Base-by-base conservation (phyloP, 2,113 vertebrate species). In the Lontra canadensis region DNA sequence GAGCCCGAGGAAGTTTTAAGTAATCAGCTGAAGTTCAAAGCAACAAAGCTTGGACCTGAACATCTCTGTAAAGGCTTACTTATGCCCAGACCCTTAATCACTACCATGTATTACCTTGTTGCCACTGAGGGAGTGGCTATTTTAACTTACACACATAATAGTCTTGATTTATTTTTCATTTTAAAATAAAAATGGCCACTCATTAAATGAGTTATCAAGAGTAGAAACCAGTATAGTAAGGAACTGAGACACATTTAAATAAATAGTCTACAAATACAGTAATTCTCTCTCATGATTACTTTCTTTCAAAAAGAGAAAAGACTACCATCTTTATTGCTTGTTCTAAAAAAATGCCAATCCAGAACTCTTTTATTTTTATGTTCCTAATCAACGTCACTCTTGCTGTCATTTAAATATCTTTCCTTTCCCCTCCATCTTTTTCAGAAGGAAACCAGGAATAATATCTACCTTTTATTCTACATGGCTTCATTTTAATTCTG, bases 151-250 rank as follows among this genome's bases (percentile, higher is more conserved):
- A 81, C 0, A 49, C 17, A 34, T 15, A 42, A 9, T 34, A 15
- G 47, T 65, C 23, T 59, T 76, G 65, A 76, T 73, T 92, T 84
- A 81, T 34, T 88, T 92, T 93, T 95, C 26, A 92, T 20, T 59
- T 88, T 42, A 55, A 86, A 90, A 76, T 78, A 71, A 86, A 86
- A 82, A 65, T 6, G 1, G 34, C 0, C 14, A 93, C 1, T 74
- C 1, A 3, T 61, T 92, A 36, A 73, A 13, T 90, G 52, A 67
- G 9, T 44, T 93, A 84, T 31, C 15, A 67, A 9, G 23, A 67
- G 15, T 21, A 91, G 71, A 82, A 91, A 61, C 42, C n/a, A 89
- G 25, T 15, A 1, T 7, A 88, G 47, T 90, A 39, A 57, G 49
- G 95, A 49, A 18, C 15, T 49, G 29, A 89, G 57, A 79, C 49